Conservation (phyloP, 2,113 vertebrate species). For the Struthidea cinerea region DNA sequence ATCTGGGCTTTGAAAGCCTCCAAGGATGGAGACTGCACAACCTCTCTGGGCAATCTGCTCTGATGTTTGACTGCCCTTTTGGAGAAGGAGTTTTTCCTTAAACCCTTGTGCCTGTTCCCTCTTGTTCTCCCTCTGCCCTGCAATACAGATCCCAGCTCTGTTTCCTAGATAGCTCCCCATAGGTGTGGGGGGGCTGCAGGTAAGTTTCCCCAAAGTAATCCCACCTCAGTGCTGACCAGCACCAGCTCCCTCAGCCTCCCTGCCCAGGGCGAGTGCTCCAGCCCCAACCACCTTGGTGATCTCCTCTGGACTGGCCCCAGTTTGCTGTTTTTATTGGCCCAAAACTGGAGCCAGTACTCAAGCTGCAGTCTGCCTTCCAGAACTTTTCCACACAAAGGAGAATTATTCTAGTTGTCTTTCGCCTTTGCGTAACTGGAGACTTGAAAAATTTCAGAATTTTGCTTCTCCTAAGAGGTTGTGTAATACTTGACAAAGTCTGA, state of each 20-base stretch:
- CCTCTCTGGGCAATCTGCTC: not conserved
- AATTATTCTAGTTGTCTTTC: not conserved
- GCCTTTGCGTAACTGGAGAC: not conserved
- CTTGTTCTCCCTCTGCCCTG: not conserved
- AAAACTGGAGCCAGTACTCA: accelerated
- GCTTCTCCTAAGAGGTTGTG: not conserved
- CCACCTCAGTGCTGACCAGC: not conserved
- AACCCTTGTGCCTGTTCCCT: not conserved
- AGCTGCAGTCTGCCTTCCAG: not conserved
- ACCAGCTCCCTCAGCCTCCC: not conserved
- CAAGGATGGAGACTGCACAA: not conserved
- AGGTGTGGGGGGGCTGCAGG: not conserved
- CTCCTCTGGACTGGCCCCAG: not conserved
- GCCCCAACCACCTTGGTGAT: not conserved
- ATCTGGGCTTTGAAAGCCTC: not conserved
- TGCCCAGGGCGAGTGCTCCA: accelerated
- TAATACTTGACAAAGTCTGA: not conserved
- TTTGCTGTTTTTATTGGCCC: not conserved
- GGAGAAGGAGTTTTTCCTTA: not conserved
- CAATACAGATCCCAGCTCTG: not conserved
- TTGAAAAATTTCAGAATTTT: not conserved
- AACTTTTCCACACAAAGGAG: not conserved
- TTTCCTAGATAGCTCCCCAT: not conserved
- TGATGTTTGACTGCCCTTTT: not conserved
- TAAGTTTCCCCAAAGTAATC: not conserved